phyloP scores from a whole-genome alignment of 2,888 invertebrate species.

The Synergus japonicus region DNA sequence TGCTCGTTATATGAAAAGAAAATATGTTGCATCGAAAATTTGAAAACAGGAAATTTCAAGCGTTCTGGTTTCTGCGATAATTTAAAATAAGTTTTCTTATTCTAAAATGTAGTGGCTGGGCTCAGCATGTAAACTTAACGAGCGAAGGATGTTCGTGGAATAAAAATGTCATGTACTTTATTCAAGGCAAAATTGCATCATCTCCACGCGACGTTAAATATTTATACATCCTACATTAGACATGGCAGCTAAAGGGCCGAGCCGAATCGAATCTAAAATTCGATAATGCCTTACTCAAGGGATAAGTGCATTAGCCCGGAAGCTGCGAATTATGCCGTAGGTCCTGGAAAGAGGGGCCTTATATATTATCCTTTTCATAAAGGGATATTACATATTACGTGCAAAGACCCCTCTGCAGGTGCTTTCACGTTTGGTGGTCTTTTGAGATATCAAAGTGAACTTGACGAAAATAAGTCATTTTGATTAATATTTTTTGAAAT shows the following conservation, averaged over 20 bases:
- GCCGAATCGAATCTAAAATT: slow-evolving; percentile 75
- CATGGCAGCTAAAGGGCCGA: slow-evolving; percentile 61
- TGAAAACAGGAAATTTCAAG: slow-evolving; percentile 32
- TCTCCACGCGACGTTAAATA: slow-evolving; percentile 67
- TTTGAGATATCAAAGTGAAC: neutral
- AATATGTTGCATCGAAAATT: neutral
- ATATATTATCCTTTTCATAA: slow-evolving; percentile 20
- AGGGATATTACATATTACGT: slow-evolving; percentile 62
- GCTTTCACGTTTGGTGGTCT: slow-evolving; percentile 62
- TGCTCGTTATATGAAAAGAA: neutral
- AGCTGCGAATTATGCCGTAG: slow-evolving; percentile 71
- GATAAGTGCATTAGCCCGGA: slow-evolving; percentile 70
- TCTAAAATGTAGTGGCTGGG: neutral
- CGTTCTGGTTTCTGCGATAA: slow-evolving; percentile 20
- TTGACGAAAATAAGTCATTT: neutral
- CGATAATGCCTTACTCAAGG: slow-evolving; percentile 75
- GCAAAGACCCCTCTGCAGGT: slow-evolving; percentile 61
- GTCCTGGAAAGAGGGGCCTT: slow-evolving; percentile 46
- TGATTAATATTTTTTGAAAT: neutral
- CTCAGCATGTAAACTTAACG: slow-evolving; percentile 1
- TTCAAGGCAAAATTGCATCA: slow-evolving; percentile 64
- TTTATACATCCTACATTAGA: slow-evolving; percentile 65
- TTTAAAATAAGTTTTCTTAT: slow-evolving; percentile 10
- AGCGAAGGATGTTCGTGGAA: slow-evolving; percentile 14
- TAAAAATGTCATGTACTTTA: slow-evolving; percentile 46